Percentiles rank a stretch among this genome's conserved stretches.
Conservation (phyloP, 2,797 vertebrate species). For the Gymnothorax reevesii region DNA sequence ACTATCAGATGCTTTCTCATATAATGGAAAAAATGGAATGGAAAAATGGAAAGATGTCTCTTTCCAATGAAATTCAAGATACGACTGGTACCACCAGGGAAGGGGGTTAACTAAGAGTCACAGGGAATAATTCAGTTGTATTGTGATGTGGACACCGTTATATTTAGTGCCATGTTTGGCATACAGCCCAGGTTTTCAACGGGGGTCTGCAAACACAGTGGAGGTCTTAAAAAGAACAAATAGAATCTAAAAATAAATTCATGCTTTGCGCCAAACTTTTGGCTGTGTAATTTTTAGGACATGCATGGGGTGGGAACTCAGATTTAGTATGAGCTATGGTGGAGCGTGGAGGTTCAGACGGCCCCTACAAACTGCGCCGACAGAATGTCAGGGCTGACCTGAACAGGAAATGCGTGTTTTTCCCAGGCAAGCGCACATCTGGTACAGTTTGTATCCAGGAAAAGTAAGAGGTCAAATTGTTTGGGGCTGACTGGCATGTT, state of each 20-base stretch:
- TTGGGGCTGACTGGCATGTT: constrained; percentile 12
- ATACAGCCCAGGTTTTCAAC: neutral
- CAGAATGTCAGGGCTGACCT: neutral
- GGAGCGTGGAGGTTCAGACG: neutral
- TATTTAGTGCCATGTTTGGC: neutral
- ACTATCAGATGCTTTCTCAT: no score
- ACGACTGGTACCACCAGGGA: neutral
- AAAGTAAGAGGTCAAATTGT: constrained; percentile 32
- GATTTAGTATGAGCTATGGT: neutral
- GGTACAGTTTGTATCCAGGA: constrained; percentile 39
- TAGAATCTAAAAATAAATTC: neutral
- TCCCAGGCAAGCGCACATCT: constrained; percentile 23
- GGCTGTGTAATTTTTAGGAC: neutral
- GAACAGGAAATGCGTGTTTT: neutral
- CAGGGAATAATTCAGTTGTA: neutral
- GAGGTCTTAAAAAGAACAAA: neutral
- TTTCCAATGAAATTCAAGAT: neutral
- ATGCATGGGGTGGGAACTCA: neutral
- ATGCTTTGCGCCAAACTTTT: neutral
- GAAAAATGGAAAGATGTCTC: neutral
- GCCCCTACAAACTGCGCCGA: neutral
- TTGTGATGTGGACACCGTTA: neutral
- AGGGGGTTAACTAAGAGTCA: neutral
- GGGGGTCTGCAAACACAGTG: neutral
- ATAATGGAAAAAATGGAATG: neutral